These are phyloP conservation scores for Eudasyphora cyanicolor DNA, from an alignment of 2,888 invertebrate species.

Conservation along the genomic window DNA sequence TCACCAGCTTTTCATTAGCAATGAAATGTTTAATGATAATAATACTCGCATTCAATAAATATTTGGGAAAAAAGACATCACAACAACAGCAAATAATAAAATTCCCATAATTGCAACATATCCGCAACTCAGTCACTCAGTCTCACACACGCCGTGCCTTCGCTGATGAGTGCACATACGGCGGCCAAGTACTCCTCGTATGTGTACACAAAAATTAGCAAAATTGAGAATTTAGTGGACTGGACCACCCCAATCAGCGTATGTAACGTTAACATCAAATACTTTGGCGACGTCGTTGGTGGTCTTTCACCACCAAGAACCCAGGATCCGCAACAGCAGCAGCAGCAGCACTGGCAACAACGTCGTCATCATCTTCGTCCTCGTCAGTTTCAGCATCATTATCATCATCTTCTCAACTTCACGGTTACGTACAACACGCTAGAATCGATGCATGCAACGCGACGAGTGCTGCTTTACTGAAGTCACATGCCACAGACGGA, in stretches of 20 bases:
- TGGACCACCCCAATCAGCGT: slow-evolving; percentile 63
- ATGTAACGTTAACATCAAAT: slow-evolving; percentile 65
- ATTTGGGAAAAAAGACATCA: not conserved
- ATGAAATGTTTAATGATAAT: slow-evolving; percentile 5
- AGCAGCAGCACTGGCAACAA: slow-evolving; percentile 31
- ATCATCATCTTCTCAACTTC: slow-evolving; percentile 16
- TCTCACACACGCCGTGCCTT: not conserved
- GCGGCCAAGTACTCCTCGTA: slow-evolving; percentile 28
- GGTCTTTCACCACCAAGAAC: slow-evolving; percentile 60
- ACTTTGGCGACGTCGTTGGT: slow-evolving; percentile 63
- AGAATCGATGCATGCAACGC: slow-evolving; percentile 8
- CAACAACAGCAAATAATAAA: not conserved
- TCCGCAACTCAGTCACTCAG: not conserved
- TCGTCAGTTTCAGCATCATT: too few relatives aligned
- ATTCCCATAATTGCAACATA: not conserved
- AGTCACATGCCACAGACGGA: slow-evolving; percentile 33
- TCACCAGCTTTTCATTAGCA: not conserved
- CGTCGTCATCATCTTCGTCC: slow-evolving; percentile 44
- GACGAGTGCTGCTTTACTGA: too few relatives aligned
- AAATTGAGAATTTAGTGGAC: slow-evolving; percentile 33
- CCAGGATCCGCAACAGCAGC: slow-evolving; percentile 7
- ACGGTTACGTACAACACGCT: slow-evolving; percentile 17
- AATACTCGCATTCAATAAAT: not conserved
- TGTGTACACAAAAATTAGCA: slow-evolving; percentile 57
- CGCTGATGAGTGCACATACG: not conserved